These are phyloP conservation scores for Rhineura floridana DNA, from an alignment of 2,113 vertebrate species.

Conservation along the genomic window DNA sequence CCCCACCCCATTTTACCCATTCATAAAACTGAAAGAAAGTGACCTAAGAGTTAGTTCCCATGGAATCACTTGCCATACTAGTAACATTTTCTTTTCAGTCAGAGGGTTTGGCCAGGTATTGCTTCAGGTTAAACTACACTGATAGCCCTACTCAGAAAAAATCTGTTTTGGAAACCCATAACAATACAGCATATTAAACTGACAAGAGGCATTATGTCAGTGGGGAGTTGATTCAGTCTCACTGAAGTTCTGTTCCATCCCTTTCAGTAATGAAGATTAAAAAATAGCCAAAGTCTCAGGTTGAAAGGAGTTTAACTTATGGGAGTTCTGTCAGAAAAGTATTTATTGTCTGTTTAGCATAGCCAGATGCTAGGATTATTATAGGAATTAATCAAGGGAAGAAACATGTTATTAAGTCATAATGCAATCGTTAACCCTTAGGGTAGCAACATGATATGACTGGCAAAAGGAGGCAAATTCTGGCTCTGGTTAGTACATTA, in stretches of 20 bases:
- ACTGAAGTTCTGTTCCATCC: neutral
- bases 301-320: slow-evolving; percentile 19
- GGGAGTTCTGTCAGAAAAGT: slow-evolving; percentile 20
- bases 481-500: slow-evolving; percentile 21
- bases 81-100: neutral
- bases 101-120: neutral
- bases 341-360: slow-evolving; percentile 13
- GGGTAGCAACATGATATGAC: slow-evolving; percentile 38
- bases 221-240: neutral
- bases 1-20: neutral
- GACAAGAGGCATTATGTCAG: neutral
- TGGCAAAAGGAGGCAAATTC: slow-evolving; percentile 28
- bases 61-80: neutral
- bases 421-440: slow-evolving; percentile 41
- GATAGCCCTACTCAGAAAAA: no score
- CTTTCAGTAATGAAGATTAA: neutral
- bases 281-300: neutral
- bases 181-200: neutral
- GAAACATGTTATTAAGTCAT: slow-evolving; percentile 34
- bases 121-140: neutral
- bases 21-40: neutral
- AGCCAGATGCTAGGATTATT: slow-evolving; percentile 32
- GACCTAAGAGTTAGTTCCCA: neutral
- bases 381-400: slow-evolving; percentile 31
- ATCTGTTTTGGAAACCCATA: neutral